Evolutionary conservation across 1,140 invertebrate species (phyloP).

Genomic region (Uloborus diversus): DNA sequence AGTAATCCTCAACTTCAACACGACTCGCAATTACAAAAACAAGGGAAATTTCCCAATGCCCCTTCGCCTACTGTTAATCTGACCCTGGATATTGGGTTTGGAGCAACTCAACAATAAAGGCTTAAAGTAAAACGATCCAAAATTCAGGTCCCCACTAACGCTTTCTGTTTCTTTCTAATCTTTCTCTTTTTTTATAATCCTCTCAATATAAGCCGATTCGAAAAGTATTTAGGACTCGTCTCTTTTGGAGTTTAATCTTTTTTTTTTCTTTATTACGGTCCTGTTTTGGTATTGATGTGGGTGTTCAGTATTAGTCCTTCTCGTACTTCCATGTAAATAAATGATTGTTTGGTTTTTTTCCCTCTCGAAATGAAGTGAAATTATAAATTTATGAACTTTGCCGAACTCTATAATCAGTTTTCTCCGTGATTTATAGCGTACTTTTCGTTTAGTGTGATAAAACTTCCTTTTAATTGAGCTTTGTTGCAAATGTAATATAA

Average conservation of each 20-base stretch:
- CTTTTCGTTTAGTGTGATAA: too few relatives aligned
- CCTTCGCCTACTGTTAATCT: conserved; percentile 31
- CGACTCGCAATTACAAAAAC: conserved; percentile 44
- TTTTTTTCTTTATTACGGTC: neutral
- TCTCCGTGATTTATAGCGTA: too few relatives aligned
- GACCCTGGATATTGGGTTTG: neutral
- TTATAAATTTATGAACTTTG: too few relatives aligned
- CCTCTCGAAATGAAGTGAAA: too few relatives aligned
- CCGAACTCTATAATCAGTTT: too few relatives aligned
- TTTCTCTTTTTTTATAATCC: conserved; percentile 33
- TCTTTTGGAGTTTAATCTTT: neutral
- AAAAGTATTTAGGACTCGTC: neutral
- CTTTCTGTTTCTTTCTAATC: neutral
- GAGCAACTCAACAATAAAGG: neutral
- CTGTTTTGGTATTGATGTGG: too few relatives aligned
- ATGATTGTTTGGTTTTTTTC: too few relatives aligned
- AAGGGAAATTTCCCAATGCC: conserved; percentile 20
- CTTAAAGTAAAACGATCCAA: conserved; percentile 35
- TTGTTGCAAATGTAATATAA: too few relatives aligned
- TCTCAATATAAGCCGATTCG: conserved; percentile 32
- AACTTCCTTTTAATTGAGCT: too few relatives aligned
- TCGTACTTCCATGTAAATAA: too few relatives aligned
- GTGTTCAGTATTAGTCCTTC: too few relatives aligned
- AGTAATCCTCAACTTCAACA: conserved; percentile 7
- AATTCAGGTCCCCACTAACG: conserved; percentile 6